phyloP scores from a whole-genome alignment of 2,113 vertebrate genomes.

The Triplophysa tibetana region DNA sequence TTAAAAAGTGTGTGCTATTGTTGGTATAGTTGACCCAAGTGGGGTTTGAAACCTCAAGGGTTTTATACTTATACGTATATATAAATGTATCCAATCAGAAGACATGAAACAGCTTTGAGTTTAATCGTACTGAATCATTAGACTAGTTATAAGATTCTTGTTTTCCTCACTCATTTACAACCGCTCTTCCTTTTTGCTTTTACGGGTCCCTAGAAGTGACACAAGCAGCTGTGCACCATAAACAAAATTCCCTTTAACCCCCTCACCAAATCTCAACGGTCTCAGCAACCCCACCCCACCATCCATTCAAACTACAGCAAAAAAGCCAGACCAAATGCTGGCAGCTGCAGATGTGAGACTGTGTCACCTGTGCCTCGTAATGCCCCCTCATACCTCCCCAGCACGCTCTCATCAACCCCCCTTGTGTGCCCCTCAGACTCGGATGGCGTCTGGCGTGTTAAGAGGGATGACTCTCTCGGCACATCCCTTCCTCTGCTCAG shows the following conservation, averaged over 20 bases:
- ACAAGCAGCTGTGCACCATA: conserved; percentile 90
- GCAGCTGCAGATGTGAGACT: conserved; percentile 80
- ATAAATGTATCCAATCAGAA: not conserved
- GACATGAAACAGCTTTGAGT: not conserved
- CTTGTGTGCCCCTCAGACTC: conserved; percentile 82
- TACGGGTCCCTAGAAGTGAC: conserved; percentile 86
- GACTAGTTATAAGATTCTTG: conserved; percentile 76
- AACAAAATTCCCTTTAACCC: conserved; percentile 80
- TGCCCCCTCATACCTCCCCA: conserved; percentile 79
- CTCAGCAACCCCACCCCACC: conserved; percentile 38
- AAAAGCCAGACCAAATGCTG: conserved; percentile 48
- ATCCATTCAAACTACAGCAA: conserved; percentile 41
- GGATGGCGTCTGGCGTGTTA: conserved; percentile 80
- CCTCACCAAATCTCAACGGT: conserved; percentile 21
- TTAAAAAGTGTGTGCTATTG: no score
- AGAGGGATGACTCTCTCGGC: conserved; percentile 82
- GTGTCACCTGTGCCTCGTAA: conserved; percentile 90
- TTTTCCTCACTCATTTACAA: conserved; percentile 83
- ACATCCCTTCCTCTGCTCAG: conserved; percentile 79
- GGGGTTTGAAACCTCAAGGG: no score
- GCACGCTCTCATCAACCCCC: conserved; percentile 79
- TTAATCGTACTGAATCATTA: not conserved
- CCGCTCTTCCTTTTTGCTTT: conserved; percentile 81
- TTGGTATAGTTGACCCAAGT: not conserved
- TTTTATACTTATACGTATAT: not conserved